Evolutionary conservation across 1,140 invertebrate species (phyloP).

Genomic region (Drosophila kikkawai): DNA sequence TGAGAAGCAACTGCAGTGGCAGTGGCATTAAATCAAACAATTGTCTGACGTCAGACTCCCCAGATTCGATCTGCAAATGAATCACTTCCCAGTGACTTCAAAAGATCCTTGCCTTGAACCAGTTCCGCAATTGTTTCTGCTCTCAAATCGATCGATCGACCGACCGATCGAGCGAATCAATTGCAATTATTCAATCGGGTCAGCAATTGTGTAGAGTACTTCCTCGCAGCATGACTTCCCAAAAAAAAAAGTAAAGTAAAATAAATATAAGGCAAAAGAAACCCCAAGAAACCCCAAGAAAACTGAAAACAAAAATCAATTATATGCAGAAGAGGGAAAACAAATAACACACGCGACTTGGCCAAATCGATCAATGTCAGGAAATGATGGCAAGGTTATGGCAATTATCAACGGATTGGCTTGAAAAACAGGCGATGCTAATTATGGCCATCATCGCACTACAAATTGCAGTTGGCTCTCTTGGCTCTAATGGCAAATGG

Average conservation of each 20-base stretch:
- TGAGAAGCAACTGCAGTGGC: constrained; percentile 38
- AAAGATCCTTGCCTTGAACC: constrained; percentile 49
- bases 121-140: constrained; percentile 47
- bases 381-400: constrained; percentile 81
- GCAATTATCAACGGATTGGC: constrained; percentile 64
- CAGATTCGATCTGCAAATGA: constrained; percentile 31
- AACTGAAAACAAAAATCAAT: constrained; percentile 58
- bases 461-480: constrained; percentile 48
- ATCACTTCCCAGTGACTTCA: constrained; percentile 20
- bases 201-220: constrained; percentile 51
- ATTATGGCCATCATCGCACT: constrained; percentile 50
- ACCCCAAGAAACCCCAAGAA: constrained; percentile 12
- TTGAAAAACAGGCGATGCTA: constrained; percentile 34
- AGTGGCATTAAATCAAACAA: constrained; percentile 46
- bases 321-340: constrained; percentile 53
- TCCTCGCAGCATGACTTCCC: constrained; percentile 70
- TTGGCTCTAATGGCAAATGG: constrained; percentile 69
- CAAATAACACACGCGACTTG: constrained; percentile 43
- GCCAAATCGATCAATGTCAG: constrained; percentile 82
- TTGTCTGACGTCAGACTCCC: constrained; percentile 40
- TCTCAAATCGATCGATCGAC: constrained; percentile 43
- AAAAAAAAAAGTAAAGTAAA: constrained; percentile 23
- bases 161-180: constrained; percentile 30
- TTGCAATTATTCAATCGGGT: constrained; percentile 52
- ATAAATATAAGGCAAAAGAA: background rate